phyloP scores from a whole-genome alignment of 2,888 invertebrate species.

The Machimus atricapillus region DNA sequence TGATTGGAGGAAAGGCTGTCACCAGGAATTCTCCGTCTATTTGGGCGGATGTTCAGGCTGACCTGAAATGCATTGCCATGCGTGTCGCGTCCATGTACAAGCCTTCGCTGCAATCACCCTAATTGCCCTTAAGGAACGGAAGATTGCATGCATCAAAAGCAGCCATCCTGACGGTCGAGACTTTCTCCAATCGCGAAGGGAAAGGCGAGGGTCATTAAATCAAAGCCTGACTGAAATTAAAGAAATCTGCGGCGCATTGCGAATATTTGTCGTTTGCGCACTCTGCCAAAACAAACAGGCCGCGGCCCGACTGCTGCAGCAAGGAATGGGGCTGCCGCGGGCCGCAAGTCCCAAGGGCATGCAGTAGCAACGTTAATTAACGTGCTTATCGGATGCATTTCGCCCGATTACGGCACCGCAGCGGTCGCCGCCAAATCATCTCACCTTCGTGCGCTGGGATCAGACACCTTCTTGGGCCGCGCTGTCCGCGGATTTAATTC shows the following conservation, averaged over 20 bases:
- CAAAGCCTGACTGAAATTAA: neutral
- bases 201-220: neutral
- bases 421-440: constrained; percentile 19
- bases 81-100: neutral
- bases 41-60: neutral
- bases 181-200: neutral
- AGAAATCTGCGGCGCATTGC: neutral
- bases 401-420: neutral
- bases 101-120: neutral
- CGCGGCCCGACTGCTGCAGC: neutral
- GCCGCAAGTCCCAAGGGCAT: constrained; percentile 10
- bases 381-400: constrained; percentile 41
- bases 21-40: neutral
- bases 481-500: neutral
- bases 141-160: neutral
- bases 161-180: neutral
- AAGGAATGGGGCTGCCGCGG: neutral
- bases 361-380: constrained; percentile 39
- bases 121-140: neutral
- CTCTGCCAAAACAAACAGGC: neutral
- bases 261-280: neutral
- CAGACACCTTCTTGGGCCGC: constrained; percentile 6
- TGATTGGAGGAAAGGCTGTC: neutral
- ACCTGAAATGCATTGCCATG: neutral
- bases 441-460: constrained; percentile 3